Percentiles rank a stretch among this genome's conserved stretches.
Evolutionary conservation across 2,113 vertebrate species (phyloP).

Genomic region (Phyllostomus discolor): DNA sequence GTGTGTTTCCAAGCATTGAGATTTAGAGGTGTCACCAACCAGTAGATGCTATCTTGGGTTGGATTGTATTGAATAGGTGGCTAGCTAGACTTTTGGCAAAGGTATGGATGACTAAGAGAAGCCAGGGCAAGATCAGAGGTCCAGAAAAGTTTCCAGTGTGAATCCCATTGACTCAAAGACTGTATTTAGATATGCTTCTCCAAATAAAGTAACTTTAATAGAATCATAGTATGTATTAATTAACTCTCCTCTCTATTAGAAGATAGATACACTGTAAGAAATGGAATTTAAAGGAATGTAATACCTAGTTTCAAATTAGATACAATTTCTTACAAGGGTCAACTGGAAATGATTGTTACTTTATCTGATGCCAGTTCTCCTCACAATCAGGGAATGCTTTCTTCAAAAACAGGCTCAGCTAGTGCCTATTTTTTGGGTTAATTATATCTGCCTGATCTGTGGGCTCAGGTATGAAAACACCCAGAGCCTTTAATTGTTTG

Average conservation of each 20-base stretch:
- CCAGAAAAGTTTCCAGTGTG: slow-evolving; percentile 7
- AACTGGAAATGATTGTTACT: background rate
- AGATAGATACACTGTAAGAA: background rate
- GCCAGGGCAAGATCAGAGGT: background rate
- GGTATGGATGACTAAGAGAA: background rate
- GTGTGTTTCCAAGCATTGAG: background rate
- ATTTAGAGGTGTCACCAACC: background rate
- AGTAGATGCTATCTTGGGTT: background rate
- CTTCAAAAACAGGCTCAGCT: background rate
- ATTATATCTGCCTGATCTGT: background rate
- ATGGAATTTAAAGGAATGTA: slow-evolving; percentile 18
- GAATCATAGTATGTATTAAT: background rate
- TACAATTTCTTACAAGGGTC: background rate
- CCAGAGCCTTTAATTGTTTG: background rate
- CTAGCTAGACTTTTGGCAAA: background rate
- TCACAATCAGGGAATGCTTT: background rate
- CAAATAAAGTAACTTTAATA: slow-evolving; percentile 17
- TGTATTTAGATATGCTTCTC: slow-evolving; percentile 21
- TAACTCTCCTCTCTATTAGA: background rate
- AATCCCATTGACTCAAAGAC: background rate
- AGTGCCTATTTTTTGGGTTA: background rate
- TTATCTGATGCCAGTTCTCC: background rate
- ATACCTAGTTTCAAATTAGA: background rate
- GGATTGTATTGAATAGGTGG: background rate
- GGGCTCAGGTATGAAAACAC: background rate